These are phyloP conservation scores for Trichomycterus rosablanca DNA, from an alignment of 2,113 vertebrate species.

Conservation along the genomic window DNA sequence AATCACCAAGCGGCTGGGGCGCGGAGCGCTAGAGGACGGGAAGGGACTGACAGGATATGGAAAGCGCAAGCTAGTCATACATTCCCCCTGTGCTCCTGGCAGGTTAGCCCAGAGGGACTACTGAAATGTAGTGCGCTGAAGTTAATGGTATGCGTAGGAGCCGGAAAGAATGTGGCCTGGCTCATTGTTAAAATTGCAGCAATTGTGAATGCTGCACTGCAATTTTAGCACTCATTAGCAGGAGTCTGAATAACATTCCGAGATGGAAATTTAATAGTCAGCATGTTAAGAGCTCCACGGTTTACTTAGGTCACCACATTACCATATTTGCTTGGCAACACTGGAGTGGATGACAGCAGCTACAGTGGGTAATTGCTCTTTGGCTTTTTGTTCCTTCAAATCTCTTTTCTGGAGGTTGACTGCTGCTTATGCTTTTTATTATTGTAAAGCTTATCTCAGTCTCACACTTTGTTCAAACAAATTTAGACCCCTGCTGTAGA, in stretches of 20 bases:
- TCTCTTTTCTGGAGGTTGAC: background rate
- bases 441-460: background rate
- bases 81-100: constrained; percentile 10
- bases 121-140: background rate
- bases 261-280: background rate
- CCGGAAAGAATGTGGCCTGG: constrained; percentile 3
- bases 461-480: constrained; percentile 12
- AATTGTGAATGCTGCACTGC: constrained; percentile 15
- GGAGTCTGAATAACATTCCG: background rate
- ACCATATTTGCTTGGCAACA: background rate
- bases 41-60: constrained; percentile 11
- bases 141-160: constrained; percentile 39
- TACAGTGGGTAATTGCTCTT: background rate
- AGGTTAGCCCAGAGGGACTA: constrained; percentile 15
- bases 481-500: constrained; percentile 7
- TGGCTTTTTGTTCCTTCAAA: constrained; percentile 1
- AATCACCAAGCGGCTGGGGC: constrained; percentile 20
- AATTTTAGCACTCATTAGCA: constrained; percentile 27
- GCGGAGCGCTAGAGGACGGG: constrained; percentile 1
- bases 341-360: background rate
- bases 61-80: constrained; percentile 6
- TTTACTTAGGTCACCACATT: background rate
- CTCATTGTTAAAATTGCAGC: constrained; percentile 18
- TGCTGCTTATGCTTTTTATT: constrained; percentile 17
- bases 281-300: constrained; percentile 1